Evolutionary conservation across 2,113 vertebrate species (phyloP).

Genomic region (Callorhinus ursinus): DNA sequence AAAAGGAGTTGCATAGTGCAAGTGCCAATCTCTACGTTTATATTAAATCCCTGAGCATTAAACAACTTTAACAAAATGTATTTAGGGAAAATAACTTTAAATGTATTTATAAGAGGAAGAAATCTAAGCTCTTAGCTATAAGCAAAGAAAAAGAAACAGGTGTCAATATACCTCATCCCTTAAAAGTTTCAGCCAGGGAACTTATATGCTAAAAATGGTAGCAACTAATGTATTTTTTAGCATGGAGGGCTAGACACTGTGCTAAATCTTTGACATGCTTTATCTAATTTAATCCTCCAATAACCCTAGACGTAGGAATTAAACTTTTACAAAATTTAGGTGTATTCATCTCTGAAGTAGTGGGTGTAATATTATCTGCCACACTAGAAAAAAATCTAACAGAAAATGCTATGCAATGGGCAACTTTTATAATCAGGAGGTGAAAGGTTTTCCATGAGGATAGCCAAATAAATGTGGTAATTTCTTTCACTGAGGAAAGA

Average conservation of each 20-base stretch:
- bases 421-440: not conserved
- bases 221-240: not conserved
- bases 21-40: not conserved
- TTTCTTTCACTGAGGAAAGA: not conserved
- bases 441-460: not conserved
- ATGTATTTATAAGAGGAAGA: constrained; percentile 38
- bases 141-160: constrained; percentile 34
- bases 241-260: not conserved
- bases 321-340: constrained; percentile 33
- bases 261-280: constrained; percentile 4
- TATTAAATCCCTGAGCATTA: constrained; percentile 30
- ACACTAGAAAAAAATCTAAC: not conserved
- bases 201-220: not conserved
- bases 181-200: not conserved
- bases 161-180: not conserved
- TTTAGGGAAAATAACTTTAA: constrained; percentile 49
- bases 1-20: constrained; percentile 1
- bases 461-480: constrained; percentile 8
- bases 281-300: not conserved
- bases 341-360: constrained; percentile 28
- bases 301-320: not conserved
- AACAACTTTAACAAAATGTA: constrained; percentile 50
- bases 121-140: constrained; percentile 11
- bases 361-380: not conserved
- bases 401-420: not conserved